phyloP scores from a whole-genome alignment of 2,113 vertebrate species.

The Merops nubicus region DNA sequence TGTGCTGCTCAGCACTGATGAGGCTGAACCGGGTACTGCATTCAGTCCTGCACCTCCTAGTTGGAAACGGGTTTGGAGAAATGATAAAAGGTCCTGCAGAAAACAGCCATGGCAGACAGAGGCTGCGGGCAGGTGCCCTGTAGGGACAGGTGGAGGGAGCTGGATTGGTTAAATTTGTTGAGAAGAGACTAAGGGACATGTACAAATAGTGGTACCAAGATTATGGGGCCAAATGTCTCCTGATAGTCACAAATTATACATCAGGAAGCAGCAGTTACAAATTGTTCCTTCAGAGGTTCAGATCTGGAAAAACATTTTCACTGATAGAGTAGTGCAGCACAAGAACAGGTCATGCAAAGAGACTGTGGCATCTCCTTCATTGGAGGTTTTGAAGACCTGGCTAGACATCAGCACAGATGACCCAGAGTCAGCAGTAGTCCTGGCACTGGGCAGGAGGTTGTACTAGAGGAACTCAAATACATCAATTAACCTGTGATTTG shows the following conservation, averaged over 20 bases:
- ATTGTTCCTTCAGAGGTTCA: not conserved
- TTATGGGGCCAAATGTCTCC: not conserved
- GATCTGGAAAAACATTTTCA: not conserved
- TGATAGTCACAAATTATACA: not conserved
- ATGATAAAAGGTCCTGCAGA: not conserved
- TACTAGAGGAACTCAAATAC: not conserved
- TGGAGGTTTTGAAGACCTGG: not conserved
- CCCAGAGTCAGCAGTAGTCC: not conserved
- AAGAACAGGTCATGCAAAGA: not conserved
- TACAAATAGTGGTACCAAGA: accelerated
- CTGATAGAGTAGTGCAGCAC: not conserved
- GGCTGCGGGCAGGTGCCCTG: not conserved
- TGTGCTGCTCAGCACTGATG: not conserved
- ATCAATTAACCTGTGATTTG: not conserved
- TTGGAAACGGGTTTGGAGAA: not conserved
- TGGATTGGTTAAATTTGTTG: not conserved
- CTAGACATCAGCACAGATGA: not conserved
- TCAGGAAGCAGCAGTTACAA: not conserved
- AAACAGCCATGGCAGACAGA: not conserved
- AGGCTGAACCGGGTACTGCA: not conserved
- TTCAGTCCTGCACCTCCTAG: not conserved
- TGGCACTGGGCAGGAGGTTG: not conserved
- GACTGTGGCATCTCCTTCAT: not conserved
- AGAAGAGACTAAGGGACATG: not conserved
- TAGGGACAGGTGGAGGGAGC: not conserved